Conservation (phyloP, 2,797 vertebrate genomes). For the Oreortyx pictus region DNA sequence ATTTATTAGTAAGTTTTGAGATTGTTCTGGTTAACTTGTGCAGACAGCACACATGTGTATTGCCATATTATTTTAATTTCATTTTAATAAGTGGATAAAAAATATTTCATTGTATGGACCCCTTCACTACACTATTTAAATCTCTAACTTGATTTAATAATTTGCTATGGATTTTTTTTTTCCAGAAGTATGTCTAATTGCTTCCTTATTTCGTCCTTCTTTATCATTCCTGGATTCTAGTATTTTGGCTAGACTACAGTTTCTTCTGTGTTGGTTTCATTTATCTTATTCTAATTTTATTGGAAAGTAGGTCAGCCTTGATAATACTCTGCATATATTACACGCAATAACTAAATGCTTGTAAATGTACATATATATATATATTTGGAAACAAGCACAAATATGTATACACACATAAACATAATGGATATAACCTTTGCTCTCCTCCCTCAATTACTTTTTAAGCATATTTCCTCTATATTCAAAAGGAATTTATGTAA, state of each 20-base stretch:
- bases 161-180: background rate
- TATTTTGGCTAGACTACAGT: background rate
- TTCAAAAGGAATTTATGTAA: background rate
- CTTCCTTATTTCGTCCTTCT: slow-evolving; percentile 24
- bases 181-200: background rate
- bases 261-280: background rate
- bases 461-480: background rate
- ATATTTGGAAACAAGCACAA: background rate
- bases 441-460: background rate
- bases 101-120: background rate
- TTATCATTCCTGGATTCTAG: background rate
- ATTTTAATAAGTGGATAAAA: slow-evolving; percentile 8
- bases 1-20: background rate
- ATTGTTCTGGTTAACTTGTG: background rate
- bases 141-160: slow-evolving; percentile 7
- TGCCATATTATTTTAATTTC: slow-evolving; percentile 35
- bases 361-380: background rate
- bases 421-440: background rate
- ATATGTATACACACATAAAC: background rate
- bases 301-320: slow-evolving; percentile 6
- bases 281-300: background rate
- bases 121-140: slow-evolving; percentile 21
- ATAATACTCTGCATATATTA: background rate
- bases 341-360: background rate
- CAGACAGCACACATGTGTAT: background rate